A percentile compares a stretch with the other conserved stretches of the same genome.
These are phyloP conservation scores for Pimephales promelas DNA, from an alignment of 2,113 vertebrate species.

Conservation along the genomic window DNA sequence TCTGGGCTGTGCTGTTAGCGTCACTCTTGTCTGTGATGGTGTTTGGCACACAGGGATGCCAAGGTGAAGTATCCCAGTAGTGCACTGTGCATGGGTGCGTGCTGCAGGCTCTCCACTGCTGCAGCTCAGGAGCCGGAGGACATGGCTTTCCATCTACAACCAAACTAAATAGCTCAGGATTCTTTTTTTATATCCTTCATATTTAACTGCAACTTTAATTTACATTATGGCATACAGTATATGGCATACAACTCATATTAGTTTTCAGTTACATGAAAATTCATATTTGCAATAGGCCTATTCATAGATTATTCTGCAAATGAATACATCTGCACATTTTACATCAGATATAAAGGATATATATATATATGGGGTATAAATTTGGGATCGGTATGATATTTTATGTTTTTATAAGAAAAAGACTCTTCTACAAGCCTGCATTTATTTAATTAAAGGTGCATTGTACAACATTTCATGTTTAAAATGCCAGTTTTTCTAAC, in stretches of 20 bases:
- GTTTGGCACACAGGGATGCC: conserved; percentile 78
- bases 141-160: conserved; percentile 80
- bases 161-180: not conserved
- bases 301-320: not conserved
- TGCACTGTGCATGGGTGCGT: conserved; percentile 74
- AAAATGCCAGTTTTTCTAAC: too few species aligned
- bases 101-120: conserved; percentile 80
- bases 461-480: too few species aligned
- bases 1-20: conserved; percentile 48
- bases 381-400: too few species aligned
- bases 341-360: too few species aligned
- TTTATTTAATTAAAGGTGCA: too few species aligned
- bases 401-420: too few species aligned
- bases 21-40: conserved; percentile 43
- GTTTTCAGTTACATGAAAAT: too few species aligned
- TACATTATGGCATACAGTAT: too few species aligned
- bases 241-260: not conserved
- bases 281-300: not conserved
- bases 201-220: not conserved
- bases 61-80: conserved; percentile 80
- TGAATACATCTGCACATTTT: too few species aligned
- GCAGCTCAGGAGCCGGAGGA: conserved; percentile 72
- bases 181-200: not conserved
- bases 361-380: too few species aligned
- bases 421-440: too few species aligned